Evolutionary conservation across 1,140 invertebrate genomes (phyloP).

Genomic region (Drosophila biarmipes): DNA sequence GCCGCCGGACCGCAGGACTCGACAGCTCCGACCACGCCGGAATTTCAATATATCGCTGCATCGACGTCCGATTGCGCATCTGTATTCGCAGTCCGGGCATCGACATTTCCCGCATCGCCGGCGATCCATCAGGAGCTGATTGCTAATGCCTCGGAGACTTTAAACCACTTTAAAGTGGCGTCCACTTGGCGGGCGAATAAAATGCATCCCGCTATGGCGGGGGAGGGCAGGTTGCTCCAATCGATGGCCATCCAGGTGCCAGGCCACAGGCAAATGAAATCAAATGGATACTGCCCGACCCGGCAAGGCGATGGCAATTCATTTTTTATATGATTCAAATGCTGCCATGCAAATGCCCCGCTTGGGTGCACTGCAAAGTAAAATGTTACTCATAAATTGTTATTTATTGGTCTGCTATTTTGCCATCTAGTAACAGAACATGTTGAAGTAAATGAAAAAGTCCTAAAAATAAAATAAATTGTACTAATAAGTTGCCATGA

Average conservation of each 20-base stretch:
- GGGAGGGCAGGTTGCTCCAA: constrained; percentile 27
- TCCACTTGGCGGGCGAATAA: constrained; percentile 14
- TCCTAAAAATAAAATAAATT: too few relatives aligned
- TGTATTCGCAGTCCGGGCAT: constrained; percentile 6
- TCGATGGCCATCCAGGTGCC: constrained; percentile 46
- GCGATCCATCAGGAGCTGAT: constrained; percentile 39
- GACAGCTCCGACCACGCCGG: constrained; percentile 4
- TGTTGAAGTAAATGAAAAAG: too few relatives aligned
- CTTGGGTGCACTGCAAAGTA: constrained; percentile 22
- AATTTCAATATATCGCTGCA: constrained; percentile 47
- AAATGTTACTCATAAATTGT: not conserved
- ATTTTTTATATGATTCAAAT: constrained; percentile 75
- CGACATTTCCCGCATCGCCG: constrained; percentile 13
- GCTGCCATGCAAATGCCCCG: constrained; percentile 57
- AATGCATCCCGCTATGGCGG: not conserved
- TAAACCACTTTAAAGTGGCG: constrained; percentile 44
- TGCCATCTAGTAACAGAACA: too few relatives aligned
- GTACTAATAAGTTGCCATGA: too few relatives aligned
- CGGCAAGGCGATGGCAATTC: constrained; percentile 53
- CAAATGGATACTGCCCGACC: constrained; percentile 50
- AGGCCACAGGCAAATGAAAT: constrained; percentile 38
- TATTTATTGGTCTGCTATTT: too few relatives aligned
- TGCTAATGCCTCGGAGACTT: constrained; percentile 37
- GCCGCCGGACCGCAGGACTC: constrained; percentile 7
- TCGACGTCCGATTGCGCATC: constrained; percentile 21